Base-by-base conservation (phyloP, 2,797 vertebrate genomes). In the Buphagus erythrorhynchus region DNA sequence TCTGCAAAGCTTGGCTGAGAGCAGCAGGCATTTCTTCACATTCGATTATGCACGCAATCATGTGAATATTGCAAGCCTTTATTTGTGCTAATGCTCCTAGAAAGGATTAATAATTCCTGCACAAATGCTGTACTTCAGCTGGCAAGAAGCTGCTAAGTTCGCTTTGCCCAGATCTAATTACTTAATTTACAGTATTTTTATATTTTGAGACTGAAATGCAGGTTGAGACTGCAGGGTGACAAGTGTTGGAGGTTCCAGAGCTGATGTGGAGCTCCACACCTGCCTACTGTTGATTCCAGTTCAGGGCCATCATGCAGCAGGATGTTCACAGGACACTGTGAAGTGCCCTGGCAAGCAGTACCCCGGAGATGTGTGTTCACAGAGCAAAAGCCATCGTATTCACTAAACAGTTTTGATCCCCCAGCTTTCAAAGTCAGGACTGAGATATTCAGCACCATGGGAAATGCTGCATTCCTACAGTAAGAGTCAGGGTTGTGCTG, bases 61-160 rank as follows among this genome's bases (percentile, higher is more conserved):
- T 28, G 77, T 93, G 92, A 93, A 45, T 48, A 69, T 66, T 90
- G 88, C 63, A 63, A 69, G 71, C 71, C 48, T 84, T 33, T 71
- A 59, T 91, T 91, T 88, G 81, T 89, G 55, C 63, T 84, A 88
- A 58, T 92, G 33, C 51, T 75, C 28, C 1, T 28, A 55, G 76
- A 76, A 95, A 61, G 76, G 42, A 58, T 90, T 91, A 93, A 91
- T 59, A 72, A 58, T 65, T 90, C 62, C 58, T 73, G 66, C 66
- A 48, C 45, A 58, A 77, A 79, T 58, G 61, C 68, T 80, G 26
- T 51, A 15, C 29, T 83, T 90, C 28, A 40, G 33, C 40, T 78
- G 72, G 51, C 49, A 77, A 26, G 42, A 61, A 54, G n/a, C 69
- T 68, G 31, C 45, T 43, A 8, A 19, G 17, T 66, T 95, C 43